These are phyloP conservation scores for Pseudobourletiella spinata DNA, from an alignment of 1,140 invertebrate species.

Conservation along the genomic window DNA sequence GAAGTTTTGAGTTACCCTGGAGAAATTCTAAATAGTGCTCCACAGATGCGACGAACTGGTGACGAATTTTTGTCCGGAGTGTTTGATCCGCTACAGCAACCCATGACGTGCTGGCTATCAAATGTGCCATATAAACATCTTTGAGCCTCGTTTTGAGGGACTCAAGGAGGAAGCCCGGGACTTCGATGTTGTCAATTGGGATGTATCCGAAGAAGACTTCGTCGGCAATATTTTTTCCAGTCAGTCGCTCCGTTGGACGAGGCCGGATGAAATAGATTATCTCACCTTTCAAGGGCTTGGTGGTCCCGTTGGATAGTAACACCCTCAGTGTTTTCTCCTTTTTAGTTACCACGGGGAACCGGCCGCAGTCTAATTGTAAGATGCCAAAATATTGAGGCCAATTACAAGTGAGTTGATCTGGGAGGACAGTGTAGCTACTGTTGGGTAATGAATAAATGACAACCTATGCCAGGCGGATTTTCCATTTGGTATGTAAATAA, in stretches of 20 bases:
- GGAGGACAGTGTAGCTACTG: conserved; percentile 45
- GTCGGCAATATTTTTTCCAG: conserved; percentile 46
- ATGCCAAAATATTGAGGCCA: too few relatives aligned
- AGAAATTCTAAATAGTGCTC: conserved; percentile 30
- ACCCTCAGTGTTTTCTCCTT: conserved; percentile 44
- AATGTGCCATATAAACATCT: conserved; percentile 12
- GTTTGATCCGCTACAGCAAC: conserved; percentile 18
- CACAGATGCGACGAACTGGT: conserved; percentile 28
- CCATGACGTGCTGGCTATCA: conserved; percentile 20
- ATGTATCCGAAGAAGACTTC: conserved; percentile 26
- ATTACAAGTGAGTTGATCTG: too few relatives aligned
- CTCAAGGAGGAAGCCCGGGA: conserved; percentile 25
- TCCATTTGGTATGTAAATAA: conserved; percentile 48
- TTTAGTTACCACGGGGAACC: conserved; percentile 38
- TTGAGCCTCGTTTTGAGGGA: conserved; percentile 7
- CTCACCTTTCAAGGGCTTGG: conserved; percentile 43
- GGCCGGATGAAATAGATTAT: conserved; percentile 49
- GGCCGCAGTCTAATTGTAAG: conserved; percentile 51
- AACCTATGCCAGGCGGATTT: conserved; percentile 44
- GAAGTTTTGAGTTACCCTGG: conserved; percentile 7
- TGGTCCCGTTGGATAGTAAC: conserved; percentile 45
- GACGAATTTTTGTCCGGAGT: conserved; percentile 16
- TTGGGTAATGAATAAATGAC: conserved; percentile 21
- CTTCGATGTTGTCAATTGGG: conserved; percentile 13
- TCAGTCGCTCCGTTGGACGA: conserved; percentile 43